Conservation (phyloP, 2,888 invertebrate genomes). For the Rhagonycha lutea region DNA sequence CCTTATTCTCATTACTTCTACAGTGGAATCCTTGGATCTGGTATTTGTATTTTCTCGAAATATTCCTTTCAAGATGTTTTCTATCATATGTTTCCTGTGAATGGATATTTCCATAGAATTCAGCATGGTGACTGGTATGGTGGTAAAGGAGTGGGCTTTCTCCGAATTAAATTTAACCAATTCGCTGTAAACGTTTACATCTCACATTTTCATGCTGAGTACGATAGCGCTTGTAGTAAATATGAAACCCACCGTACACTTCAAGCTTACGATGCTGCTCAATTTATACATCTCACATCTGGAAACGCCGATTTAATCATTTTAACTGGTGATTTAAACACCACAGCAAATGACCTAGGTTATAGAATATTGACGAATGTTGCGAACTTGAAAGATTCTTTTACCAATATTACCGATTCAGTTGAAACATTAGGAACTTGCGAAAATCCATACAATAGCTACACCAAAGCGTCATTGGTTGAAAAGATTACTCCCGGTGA, state of each 20-base stretch:
- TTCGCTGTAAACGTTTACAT: slow-evolving; percentile 83
- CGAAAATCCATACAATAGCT: slow-evolving; percentile 81
- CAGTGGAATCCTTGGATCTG: slow-evolving; percentile 92
- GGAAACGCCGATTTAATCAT: slow-evolving; percentile 79
- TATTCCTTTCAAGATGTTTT: slow-evolving; percentile 84
- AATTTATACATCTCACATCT: slow-evolving; percentile 87
- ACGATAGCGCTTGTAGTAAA: slow-evolving; percentile 79
- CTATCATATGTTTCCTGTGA: slow-evolving; percentile 91
- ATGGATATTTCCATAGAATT: slow-evolving; percentile 94
- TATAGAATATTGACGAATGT: slow-evolving; percentile 62
- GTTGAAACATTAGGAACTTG: slow-evolving; percentile 68
- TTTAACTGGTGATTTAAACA: slow-evolving; percentile 93
- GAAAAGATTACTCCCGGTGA: slow-evolving; percentile 72
- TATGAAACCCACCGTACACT: slow-evolving; percentile 90
- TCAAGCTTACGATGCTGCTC: slow-evolving; percentile 93
- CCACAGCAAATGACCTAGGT: slow-evolving; percentile 83
- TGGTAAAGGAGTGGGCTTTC: slow-evolving; percentile 91
- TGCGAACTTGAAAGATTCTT: slow-evolving; percentile 61
- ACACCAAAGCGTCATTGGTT: slow-evolving; percentile 63
- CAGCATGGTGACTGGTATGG: slow-evolving; percentile 99
- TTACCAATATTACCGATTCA: slow-evolving; percentile 44
- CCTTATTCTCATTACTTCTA: slow-evolving; percentile 92
- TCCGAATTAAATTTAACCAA: slow-evolving; percentile 70
- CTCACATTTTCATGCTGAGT: slow-evolving; percentile 96
- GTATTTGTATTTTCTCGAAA: slow-evolving; percentile 84